phyloP scores from a whole-genome alignment of 2,113 vertebrate genomes.

The Craseonycteris thonglongyai region DNA sequence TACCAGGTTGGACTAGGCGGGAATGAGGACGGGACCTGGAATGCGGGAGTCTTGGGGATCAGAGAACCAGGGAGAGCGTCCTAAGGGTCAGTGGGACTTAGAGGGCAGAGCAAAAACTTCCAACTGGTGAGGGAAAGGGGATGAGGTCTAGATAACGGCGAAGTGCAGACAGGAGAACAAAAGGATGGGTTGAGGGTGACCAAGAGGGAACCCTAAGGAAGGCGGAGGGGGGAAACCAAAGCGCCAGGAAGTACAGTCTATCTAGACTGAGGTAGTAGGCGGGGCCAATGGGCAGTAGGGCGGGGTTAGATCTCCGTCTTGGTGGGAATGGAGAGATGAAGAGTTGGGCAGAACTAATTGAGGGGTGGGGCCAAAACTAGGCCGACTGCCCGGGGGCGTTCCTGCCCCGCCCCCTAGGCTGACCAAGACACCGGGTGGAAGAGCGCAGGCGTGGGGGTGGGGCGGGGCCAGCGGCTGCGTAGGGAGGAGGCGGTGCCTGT shows the following conservation, averaged over 20 bases:
- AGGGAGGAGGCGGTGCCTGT: slow-evolving; percentile 38
- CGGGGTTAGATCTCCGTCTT: neutral
- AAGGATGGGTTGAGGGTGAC: neutral
- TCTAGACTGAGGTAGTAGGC: neutral
- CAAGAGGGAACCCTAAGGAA: neutral
- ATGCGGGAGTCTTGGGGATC: neutral
- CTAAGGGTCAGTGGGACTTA: neutral
- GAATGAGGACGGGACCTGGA: neutral
- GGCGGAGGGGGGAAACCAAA: neutral
- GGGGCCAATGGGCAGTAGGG: neutral
- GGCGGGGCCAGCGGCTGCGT: slow-evolving; percentile 80
- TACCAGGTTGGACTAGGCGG: neutral
- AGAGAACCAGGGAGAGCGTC: neutral
- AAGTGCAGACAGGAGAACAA: neutral
- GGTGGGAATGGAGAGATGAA: accelerated
- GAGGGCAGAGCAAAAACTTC: neutral
- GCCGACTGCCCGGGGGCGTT: accelerated
- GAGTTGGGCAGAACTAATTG: neutral
- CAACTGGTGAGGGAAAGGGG: neutral
- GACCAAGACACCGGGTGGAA: neutral
- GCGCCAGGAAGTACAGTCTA: neutral
- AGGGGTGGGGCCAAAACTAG: neutral
- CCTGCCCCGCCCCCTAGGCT: neutral
- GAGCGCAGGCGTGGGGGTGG: slow-evolving; percentile 64
- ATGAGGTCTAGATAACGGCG: neutral